Percentiles rank a stretch among this genome's conserved stretches.
Conservation (phyloP, 2,113 vertebrate species). For the Cyrtonyx montezumae region DNA sequence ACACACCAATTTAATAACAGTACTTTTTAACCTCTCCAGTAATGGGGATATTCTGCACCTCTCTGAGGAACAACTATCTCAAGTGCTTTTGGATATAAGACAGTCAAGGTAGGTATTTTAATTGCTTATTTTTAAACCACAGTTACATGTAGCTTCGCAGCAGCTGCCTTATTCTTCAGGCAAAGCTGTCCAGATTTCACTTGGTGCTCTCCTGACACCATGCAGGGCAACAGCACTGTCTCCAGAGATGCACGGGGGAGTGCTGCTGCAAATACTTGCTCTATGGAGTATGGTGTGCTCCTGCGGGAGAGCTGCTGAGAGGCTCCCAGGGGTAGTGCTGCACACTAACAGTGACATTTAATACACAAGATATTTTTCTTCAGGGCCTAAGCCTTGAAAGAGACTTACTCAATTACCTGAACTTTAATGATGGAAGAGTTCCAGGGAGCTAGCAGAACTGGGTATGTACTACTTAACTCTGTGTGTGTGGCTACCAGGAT, state of each 20-base stretch:
- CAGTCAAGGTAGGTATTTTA: not conserved
- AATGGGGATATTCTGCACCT: not conserved
- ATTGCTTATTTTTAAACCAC: not conserved
- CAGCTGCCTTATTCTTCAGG: not conserved
- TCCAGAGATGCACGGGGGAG: accelerated
- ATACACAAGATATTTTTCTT: too few relatives aligned
- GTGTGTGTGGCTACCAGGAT: accelerated
- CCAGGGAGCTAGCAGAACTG: not conserved
- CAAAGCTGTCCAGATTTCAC: not conserved
- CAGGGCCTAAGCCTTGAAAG: not conserved
- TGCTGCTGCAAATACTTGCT: accelerated
- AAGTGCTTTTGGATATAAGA: not conserved
- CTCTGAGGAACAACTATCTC: not conserved
- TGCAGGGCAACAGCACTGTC: not conserved
- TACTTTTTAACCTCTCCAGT: not conserved
- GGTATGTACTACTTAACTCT: accelerated
- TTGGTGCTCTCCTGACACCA: not conserved
- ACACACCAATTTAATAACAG: not conserved
- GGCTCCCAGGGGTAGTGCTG: not conserved
- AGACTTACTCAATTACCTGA: not conserved
- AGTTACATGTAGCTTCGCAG: not conserved
- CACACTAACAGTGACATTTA: not conserved
- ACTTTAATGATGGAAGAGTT: too few relatives aligned
- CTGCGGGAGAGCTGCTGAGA: not conserved
- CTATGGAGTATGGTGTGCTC: accelerated